Evolutionary conservation across 2,797 vertebrate genomes (phyloP), one percentile per base, ranked within the genome.

Genomic region (Micromesistius poutassou): DNA sequence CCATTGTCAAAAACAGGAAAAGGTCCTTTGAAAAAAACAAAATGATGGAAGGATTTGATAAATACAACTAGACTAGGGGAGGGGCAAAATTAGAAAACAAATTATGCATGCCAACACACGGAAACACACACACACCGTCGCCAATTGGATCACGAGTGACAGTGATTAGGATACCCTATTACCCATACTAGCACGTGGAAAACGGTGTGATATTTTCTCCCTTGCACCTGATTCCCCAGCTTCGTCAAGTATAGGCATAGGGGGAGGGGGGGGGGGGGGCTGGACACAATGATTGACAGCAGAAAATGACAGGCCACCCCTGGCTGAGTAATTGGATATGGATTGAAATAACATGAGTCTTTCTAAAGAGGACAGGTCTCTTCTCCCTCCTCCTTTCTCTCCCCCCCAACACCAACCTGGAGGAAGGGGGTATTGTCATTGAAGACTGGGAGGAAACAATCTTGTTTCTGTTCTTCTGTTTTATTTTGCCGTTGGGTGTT

Each of bases 261-360:
- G n/a, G n/a, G 82, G 81, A 83, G 75, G 78, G n/a, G 62, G 76
- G 30, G 73, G 71, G 79, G 80, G 80, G 66, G 13, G 70, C 77
- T 70, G 30, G 25, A 28, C 42, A n/a, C 42, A 71, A 55, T 87
- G 85, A 90, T 25, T 87, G 89, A 82, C 84, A 72, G 78, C 35
- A 55, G 77, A 79, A 80, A 77, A 81, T 76, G 83, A 68, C 85
- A 81, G 73, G 33, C 50, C 70, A 72, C 71, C 84, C 76, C 62
- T 80, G 73, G 30, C 68, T 89, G 89, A 88, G 84, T 91, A 86
- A 91, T 87, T 87, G 84, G 81, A 73, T 79, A 84, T 84, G 74
- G 78, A 89, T 90, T 88, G 79, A 90, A 87, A 84, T 90, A 87
- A 88, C 85, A 87, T 22, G 36, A 71, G 38, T 79, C 66, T 71